Evolutionary conservation across 2,888 invertebrate genomes (phyloP), one percentile per base, ranked within the genome.

Genomic region (Drosophila mayaguana): DNA sequence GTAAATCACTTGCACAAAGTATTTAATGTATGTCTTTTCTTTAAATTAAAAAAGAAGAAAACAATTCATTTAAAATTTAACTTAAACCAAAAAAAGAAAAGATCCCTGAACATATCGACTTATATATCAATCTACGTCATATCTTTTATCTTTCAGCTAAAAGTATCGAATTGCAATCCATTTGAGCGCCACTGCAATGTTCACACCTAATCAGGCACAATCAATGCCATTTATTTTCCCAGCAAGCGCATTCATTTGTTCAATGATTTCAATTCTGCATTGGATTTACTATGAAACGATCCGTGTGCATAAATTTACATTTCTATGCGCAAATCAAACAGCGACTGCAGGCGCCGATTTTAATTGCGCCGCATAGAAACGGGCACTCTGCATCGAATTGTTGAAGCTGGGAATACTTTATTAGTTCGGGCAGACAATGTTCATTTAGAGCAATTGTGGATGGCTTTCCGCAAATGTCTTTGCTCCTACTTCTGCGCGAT

Each of bases 241-340:
- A 16, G 25, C 55, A n/a, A 25, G 22, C 25, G 34, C 28, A 66
- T 63, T 51, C 64, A 63, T 62, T 70, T 54, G 67, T 65, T 70
- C 63, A 72, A 63, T 57, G 51, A 45, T 42, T 69, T 71, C 62
- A 63, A 56, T 72, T 72, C 53, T 55, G 66, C 63, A 55, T 63
- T 64, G 46, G 61, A 73, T 64, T 76, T 38, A 40, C 54, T 51
- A 63, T 64, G 59, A 71, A 71, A 57, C 72, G 74, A 66, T 65
- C 68, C 75, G 75, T 48, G 45, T 61, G 80, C 62, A 60, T 53
- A 70, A 76, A 81, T 77, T 70, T 66, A 45, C 55, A 63, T 70
- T 78, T 72, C 57, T 63, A 71, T 71, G 61, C 54, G 71, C 68
- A 75, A 88, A 84, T 84, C 77, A 79, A 75, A 70, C 61, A 40